Evolutionary conservation across 2,888 invertebrate species (phyloP).

Genomic region (Sympetrum striolatum): DNA sequence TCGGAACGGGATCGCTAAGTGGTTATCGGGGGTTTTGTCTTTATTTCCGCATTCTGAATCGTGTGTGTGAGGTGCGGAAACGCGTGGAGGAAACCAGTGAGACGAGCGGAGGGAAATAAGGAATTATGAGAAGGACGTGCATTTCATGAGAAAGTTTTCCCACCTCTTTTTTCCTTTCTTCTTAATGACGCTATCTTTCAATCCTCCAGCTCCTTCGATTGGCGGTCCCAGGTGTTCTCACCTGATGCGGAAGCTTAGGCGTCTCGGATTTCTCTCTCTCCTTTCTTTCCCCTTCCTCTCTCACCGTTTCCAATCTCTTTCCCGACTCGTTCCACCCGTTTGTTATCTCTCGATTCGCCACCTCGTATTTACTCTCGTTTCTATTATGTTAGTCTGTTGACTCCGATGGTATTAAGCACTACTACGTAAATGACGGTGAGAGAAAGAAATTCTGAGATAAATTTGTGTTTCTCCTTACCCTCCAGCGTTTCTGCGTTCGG

Average conservation of each 20-base stretch:
- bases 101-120: neutral
- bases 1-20: neutral
- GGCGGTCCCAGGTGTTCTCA: neutral
- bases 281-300: neutral
- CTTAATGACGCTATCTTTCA: neutral
- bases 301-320: neutral
- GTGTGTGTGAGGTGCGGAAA: too few relatives aligned
- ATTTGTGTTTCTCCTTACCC: too few relatives aligned
- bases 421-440: too few relatives aligned
- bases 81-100: neutral
- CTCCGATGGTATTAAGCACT: too few relatives aligned
- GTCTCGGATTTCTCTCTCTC: neutral
- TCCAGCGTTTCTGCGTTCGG: too few relatives aligned
- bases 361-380: too few relatives aligned
- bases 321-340: too few relatives aligned
- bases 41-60: neutral
- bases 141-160: neutral
- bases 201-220: neutral
- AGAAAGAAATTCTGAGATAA: too few relatives aligned
- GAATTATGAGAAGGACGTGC: neutral
- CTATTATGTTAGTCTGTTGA: too few relatives aligned
- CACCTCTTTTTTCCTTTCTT: neutral
- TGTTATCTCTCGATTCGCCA: too few relatives aligned
- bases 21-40: neutral
- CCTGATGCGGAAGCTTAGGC: neutral